Evolutionary conservation across 2,113 vertebrate species (phyloP).

Genomic region (Hydrolagus affinis): DNA sequence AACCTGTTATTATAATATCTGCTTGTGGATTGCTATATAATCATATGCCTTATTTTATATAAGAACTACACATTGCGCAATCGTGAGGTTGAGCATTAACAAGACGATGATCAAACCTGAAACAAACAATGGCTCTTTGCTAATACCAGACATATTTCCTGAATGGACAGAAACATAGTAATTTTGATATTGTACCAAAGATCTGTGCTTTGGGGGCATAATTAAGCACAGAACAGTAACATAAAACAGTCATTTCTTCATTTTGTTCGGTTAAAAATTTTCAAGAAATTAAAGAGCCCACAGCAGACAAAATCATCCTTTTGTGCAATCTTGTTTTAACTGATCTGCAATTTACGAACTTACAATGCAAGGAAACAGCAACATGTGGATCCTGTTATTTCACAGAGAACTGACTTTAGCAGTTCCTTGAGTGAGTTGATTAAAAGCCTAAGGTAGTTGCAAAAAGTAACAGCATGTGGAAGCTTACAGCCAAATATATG

Average conservation of each 20-base stretch:
- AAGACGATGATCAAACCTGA: not conserved
- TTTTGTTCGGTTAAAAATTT: conserved; percentile 9
- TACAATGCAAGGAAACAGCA: conserved; percentile 25
- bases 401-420: conserved; percentile 23
- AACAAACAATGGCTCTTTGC: not conserved
- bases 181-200: conserved; percentile 25
- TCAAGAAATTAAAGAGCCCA: conserved; percentile 15
- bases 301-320: conserved; percentile 32
- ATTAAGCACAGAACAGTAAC: conserved; percentile 22
- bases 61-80: not conserved
- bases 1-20: not conserved
- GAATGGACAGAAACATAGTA: conserved; percentile 10
- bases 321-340: conserved; percentile 28
- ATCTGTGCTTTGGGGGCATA: not conserved
- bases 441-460: conserved; percentile 27
- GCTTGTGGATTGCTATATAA: not conserved
- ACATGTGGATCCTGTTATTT: conserved; percentile 27
- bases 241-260: conserved; percentile 11
- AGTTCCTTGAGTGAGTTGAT: conserved; percentile 27
- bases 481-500: conserved; percentile 1
- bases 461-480: conserved; percentile 26
- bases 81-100: not conserved
- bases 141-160: not conserved
- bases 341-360: conserved; percentile 24
- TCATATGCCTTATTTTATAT: not conserved